Base-by-base conservation (phyloP, 2,113 vertebrate species). In the Lota lota region DNA sequence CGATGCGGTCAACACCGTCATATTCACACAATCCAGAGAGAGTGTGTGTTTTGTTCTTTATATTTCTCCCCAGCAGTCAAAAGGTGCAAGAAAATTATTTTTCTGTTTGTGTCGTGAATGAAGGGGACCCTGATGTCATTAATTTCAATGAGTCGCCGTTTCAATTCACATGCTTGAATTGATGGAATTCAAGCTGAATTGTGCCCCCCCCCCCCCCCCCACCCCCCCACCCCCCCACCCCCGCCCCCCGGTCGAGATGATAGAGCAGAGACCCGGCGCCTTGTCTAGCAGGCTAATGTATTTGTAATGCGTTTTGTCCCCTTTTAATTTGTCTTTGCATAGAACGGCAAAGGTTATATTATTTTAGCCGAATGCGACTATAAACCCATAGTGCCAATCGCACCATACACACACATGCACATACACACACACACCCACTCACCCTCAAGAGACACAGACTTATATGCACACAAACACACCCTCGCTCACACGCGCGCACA, bases 71-170 rank as follows among this genome's bases (percentile, higher is more conserved):
- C 57, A 6, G 21, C 57, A 12, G 53, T 77, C 10, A n/a, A 51
- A 69, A 62, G 40, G 33, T 40, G 33, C 63, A 72, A 18, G 40
- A 14, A 14, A 78, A 66, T 71, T 50, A 6, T 18, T 0, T 66
- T 75, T 78, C 12, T 76, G 67, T 77, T 73, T 75, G 51, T 56
- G 33, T 54, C 61, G 64, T 75, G 58, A 79, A 82, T 77, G 66
- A 10, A 12, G 20, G 24, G 54, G 58, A 72, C 61, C 69, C 75
- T 66, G 68, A 66, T 76, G 70, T 81, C 72, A 76, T 77, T 74
- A 77, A 76, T 73, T 64, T 66, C 65, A 72, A 58, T 77, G 70
- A 79, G 72, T 77, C 60, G 70, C 64, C 58, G 57, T 73, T 79
- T 60, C 76, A 63, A 60, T 77, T 8, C 54, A 65, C 36, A 50